Evolutionary conservation across 2,113 vertebrate genomes (phyloP).

Genomic region (Bubo bubo): DNA sequence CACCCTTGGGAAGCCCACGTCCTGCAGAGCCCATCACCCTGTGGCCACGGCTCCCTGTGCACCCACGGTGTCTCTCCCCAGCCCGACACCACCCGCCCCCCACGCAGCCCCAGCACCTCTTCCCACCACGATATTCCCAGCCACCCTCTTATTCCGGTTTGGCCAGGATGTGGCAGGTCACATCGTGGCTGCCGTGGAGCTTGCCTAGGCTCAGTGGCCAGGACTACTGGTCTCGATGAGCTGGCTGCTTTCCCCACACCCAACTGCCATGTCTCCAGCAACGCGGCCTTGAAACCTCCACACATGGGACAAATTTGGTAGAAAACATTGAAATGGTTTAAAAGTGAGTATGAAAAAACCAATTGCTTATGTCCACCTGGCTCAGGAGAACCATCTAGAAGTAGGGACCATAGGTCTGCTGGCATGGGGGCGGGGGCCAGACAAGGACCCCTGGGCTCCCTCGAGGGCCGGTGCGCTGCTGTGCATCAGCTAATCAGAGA

Average conservation of each 20-base stretch:
- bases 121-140: not conserved
- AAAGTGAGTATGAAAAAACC: not conserved
- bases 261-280: accelerated
- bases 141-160: not conserved
- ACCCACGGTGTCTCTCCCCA: no score
- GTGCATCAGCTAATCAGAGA: not conserved
- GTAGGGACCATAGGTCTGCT: accelerated
- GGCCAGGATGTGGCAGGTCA: not conserved
- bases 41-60: accelerated
- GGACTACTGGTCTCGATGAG: accelerated
- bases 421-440: accelerated
- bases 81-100: not conserved
- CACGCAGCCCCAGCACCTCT: not conserved
- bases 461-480: accelerated
- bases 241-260: not conserved
- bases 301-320: not conserved
- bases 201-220: accelerated
- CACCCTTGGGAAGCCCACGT: not conserved
- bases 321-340: not conserved
- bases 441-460: not conserved
- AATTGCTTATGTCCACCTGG: not conserved
- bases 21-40: not conserved
- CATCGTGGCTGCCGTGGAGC: accelerated
- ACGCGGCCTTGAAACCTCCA: not conserved
- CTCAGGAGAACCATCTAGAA: no score